Evolutionary conservation across 2,888 invertebrate genomes (phyloP).

Genomic region (Linhomoeus sp.): DNA sequence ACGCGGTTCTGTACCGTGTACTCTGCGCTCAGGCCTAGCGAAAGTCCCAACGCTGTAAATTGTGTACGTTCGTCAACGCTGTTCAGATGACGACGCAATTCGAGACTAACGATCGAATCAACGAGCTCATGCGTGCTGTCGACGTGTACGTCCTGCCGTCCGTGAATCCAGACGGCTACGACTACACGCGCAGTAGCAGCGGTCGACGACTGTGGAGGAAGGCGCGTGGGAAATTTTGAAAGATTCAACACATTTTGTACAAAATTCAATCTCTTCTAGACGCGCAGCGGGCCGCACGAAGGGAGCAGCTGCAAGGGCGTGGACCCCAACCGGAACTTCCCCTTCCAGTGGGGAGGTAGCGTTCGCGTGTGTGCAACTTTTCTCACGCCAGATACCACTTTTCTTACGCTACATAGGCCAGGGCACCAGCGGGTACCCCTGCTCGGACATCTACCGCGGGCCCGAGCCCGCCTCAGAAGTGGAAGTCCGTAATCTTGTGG

Average conservation of each 20-base stretch:
- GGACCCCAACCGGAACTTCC: slow-evolving; percentile 3
- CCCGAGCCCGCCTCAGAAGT: background rate
- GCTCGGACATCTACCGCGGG: background rate
- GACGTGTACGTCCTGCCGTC: no score
- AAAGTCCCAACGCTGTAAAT: background rate
- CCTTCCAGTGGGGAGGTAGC: background rate
- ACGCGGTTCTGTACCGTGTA: no score
- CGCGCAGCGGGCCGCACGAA: no score
- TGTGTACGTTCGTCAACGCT: no score
- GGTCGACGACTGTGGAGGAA: no score
- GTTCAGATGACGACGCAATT: no score
- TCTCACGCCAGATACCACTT: background rate
- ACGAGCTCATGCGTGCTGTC: no score
- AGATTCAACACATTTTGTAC: no score
- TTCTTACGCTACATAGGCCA: background rate
- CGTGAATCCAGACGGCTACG: no score
- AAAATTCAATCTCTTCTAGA: no score
- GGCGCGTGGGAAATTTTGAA: no score
- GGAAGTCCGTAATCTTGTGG: background rate
- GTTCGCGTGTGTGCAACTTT: background rate
- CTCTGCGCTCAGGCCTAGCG: background rate
- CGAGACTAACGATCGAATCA: no score
- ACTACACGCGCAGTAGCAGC: background rate
- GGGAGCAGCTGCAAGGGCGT: background rate
- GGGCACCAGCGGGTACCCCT: background rate